phyloP scores from a whole-genome alignment of 1,140 invertebrate genomes.

The Monomorium pharaonis region DNA sequence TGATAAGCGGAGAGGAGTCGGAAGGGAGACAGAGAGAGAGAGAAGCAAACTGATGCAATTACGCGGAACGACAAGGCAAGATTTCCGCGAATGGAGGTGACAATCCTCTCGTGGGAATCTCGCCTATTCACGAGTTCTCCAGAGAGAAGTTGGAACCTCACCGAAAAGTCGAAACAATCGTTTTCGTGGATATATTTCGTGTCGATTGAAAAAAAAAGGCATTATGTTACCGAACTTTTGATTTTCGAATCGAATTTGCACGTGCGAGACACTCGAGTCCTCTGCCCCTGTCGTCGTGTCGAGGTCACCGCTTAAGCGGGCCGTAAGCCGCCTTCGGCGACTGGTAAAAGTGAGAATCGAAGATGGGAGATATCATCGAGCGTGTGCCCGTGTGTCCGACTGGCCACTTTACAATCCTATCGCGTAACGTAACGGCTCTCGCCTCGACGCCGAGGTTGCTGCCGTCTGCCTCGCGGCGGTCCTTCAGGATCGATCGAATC shows the following conservation, averaged over 20 bases:
- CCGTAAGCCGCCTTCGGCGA: neutral
- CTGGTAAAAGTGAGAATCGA: neutral
- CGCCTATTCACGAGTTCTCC: neutral
- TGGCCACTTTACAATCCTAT: neutral
- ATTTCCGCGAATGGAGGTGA: constrained; percentile 21
- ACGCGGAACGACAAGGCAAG: neutral
- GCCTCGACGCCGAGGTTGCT: neutral
- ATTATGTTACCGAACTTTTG: too few relatives aligned
- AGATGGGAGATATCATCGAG: neutral
- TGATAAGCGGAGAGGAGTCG: neutral
- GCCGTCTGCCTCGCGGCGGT: neutral
- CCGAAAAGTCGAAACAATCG: neutral
- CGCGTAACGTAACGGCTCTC: neutral
- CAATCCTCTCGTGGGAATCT: constrained; percentile 12
- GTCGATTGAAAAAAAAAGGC: neutral
- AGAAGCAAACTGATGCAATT: constrained; percentile 43
- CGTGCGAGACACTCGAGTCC: neutral
- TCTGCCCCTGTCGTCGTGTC: neutral
- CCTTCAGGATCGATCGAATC: neutral
- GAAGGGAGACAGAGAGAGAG: neutral
- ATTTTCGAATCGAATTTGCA: neutral
- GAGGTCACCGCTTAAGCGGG: neutral
- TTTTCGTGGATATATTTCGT: neutral
- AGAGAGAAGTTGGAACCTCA: neutral
- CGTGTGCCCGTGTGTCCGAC: too few relatives aligned